phyloP scores from a whole-genome alignment of 2,113 vertebrate genomes.

The Probosciger aterrimus region DNA sequence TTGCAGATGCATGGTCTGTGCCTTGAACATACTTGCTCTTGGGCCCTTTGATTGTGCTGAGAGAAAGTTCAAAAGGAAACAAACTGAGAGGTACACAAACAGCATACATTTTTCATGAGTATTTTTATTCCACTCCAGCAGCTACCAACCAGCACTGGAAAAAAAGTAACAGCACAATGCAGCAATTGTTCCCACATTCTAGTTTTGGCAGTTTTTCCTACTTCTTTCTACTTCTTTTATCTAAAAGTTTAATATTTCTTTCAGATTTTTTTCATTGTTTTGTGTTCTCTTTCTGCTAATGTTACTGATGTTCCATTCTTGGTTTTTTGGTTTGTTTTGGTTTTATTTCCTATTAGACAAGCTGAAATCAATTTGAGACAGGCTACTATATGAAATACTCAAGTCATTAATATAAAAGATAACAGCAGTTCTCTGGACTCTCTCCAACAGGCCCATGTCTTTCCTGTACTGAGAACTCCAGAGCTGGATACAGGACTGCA shows the following conservation, averaged over 20 bases:
- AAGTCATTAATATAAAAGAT: neutral
- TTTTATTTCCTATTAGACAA: neutral
- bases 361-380: neutral
- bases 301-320: neutral
- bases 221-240: neutral
- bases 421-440: neutral
- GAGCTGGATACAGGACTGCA: neutral
- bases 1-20: neutral
- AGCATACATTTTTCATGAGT: conserved; percentile 33
- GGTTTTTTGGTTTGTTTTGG: neutral
- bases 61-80: conserved; percentile 18
- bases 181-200: neutral
- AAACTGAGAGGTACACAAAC: neutral
- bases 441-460: neutral
- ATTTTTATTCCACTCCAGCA: conserved; percentile 10
- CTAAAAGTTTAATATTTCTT: neutral
- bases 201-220: neutral
- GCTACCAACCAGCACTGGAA: neutral
- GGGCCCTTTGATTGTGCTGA: neutral
- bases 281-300: neutral
- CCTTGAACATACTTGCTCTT: neutral
- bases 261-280: neutral
- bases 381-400: neutral
- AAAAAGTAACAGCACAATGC: neutral
- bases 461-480: neutral